Conservation (phyloP, 1,140 invertebrate species). For the Palaemon carinicauda region DNA sequence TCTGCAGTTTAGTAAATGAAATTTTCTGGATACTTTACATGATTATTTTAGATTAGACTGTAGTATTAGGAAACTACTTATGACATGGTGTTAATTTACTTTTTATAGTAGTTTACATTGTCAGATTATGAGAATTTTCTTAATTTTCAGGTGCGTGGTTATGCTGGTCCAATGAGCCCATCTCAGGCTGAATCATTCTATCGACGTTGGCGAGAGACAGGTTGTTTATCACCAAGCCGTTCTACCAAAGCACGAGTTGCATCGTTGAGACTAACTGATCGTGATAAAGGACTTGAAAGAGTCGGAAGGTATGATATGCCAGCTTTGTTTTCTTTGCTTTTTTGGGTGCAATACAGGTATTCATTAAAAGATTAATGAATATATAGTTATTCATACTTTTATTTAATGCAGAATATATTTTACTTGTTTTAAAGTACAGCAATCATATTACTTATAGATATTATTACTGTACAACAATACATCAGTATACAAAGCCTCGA, state of each 20-base stretch:
- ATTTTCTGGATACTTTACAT: not conserved
- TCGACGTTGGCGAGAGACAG: constrained; percentile 77
- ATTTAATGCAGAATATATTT: no score
- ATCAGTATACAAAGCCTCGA: no score
- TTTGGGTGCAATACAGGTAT: constrained; percentile 5
- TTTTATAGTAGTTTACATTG: no score
- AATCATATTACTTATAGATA: no score
- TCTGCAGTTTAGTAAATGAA: no score
- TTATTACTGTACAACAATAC: no score
- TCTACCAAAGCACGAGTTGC: not conserved
- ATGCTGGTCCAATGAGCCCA: constrained; percentile 67
- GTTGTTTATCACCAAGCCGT: not conserved
- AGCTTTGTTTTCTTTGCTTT: not conserved
- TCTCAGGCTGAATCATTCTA: constrained; percentile 77
- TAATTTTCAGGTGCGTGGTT: constrained; percentile 21
- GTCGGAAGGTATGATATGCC: constrained; percentile 75
- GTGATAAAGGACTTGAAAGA: constrained; percentile 84
- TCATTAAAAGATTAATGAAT: no score
- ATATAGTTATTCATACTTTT: no score
- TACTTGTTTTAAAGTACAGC: no score
- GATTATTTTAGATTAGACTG: not conserved
- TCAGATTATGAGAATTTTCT: no score
- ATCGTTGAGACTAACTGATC: constrained; percentile 73
- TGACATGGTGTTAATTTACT: no score
- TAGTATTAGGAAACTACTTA: not conserved